Evolutionary conservation across 2,888 invertebrate species (phyloP).

Genomic region (Drosophila macrothrix): DNA sequence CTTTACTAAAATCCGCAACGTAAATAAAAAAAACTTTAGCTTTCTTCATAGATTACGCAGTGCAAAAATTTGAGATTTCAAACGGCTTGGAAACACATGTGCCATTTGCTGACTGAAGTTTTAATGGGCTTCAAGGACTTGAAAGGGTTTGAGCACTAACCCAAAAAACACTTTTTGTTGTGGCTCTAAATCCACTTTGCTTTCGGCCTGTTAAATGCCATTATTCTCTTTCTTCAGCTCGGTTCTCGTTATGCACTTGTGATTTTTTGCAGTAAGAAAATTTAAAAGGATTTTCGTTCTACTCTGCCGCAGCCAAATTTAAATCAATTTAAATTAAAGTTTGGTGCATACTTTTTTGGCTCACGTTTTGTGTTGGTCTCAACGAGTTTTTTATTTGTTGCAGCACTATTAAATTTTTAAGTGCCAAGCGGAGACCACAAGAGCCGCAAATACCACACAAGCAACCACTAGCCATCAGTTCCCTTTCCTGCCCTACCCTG

Average conservation of each 20-base stretch:
- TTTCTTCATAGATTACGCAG: background rate
- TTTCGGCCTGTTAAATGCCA: conserved; percentile 56
- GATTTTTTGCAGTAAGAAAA: conserved; percentile 23
- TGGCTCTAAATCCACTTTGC: conserved; percentile 45
- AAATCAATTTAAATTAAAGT: conserved; percentile 55
- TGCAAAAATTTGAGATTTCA: background rate
- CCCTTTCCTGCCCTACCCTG: background rate
- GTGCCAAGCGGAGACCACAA: conserved; percentile 73
- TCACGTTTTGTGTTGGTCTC: conserved; percentile 24
- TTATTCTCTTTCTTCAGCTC: conserved; percentile 30
- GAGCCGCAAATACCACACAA: conserved; percentile 77
- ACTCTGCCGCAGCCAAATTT: conserved; percentile 32
- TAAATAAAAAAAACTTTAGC: background rate
- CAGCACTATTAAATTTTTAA: conserved; percentile 78
- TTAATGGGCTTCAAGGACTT: conserved; percentile 44
- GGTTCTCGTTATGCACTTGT: conserved; percentile 45
- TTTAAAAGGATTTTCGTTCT: conserved; percentile 43
- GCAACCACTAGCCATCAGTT: conserved; percentile 56
- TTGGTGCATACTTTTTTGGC: conserved; percentile 47
- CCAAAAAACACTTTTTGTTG: conserved; percentile 40
- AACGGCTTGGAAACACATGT: background rate
- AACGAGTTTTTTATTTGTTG: conserved; percentile 54
- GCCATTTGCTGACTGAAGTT: conserved; percentile 16
- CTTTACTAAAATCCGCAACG: background rate
- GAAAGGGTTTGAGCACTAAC: conserved; percentile 25